Evolutionary conservation across 2,113 vertebrate genomes (phyloP).

Genomic region (Tretioscincus oriximinensis): DNA sequence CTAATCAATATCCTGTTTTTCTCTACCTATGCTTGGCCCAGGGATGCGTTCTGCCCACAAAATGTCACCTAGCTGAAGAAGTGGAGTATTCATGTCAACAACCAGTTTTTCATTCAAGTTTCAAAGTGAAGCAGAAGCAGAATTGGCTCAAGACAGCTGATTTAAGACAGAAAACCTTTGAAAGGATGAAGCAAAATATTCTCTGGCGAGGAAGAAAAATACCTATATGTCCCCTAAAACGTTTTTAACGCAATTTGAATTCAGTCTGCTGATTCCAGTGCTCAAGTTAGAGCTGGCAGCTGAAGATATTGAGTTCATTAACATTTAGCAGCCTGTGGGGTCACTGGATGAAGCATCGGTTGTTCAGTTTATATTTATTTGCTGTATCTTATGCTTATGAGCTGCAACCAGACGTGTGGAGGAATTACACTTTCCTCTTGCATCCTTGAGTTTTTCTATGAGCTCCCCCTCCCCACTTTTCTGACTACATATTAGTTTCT

Average conservation of each 20-base stretch:
- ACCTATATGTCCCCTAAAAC: not conserved
- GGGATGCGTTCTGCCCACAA: not conserved
- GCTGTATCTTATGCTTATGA: not conserved
- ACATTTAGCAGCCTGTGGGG: not conserved
- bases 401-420: not conserved
- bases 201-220: slow-evolving; percentile 11
- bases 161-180: slow-evolving; percentile 14
- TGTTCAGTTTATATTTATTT: not conserved
- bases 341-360: not conserved
- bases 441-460: not conserved
- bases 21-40: not conserved
- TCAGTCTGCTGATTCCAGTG: slow-evolving; percentile 10
- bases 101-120: not conserved
- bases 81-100: not conserved
- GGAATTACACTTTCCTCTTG: not conserved
- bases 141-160: slow-evolving; percentile 6
- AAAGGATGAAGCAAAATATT: slow-evolving; percentile 19
- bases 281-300: slow-evolving; percentile 18
- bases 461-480: not conserved
- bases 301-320: slow-evolving; percentile 19
- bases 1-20: not conserved
- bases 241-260: slow-evolving; percentile 13
- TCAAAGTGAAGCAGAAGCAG: not conserved
- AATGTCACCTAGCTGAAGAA: not conserved
- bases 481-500: not conserved